Evolutionary conservation across 2,888 invertebrate species (phyloP).

Genomic region (Drosophila melanosoma): DNA sequence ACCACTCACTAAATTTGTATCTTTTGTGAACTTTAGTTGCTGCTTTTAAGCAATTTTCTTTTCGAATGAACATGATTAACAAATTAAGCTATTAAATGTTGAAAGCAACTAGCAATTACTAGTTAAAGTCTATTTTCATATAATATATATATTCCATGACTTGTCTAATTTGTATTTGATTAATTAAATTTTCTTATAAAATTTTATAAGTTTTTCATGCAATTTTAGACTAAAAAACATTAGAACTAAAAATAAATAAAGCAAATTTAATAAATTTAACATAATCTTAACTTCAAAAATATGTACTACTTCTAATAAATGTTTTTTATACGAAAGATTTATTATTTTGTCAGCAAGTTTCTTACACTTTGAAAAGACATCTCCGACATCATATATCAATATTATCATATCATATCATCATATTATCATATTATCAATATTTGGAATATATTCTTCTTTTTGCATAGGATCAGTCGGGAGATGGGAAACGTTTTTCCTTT

Average conservation of each 20-base stretch:
- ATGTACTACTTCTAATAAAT: rapidly evolving
- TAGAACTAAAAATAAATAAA: neutral
- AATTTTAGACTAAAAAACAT: neutral
- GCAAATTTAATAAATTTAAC: too few species aligned
- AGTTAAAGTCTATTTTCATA: neutral
- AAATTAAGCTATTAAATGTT: neutral
- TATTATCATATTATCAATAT: neutral
- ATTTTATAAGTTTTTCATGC: too few species aligned
- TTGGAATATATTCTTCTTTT: neutral
- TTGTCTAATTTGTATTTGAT: neutral
- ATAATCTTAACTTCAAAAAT: neutral
- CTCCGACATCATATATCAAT: too few species aligned
- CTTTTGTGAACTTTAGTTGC: neutral
- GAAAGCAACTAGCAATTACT: neutral
- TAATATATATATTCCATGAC: neutral
- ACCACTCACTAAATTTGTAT: neutral
- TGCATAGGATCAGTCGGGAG: neutral
- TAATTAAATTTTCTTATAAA: neutral
- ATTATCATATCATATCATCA: too few species aligned
- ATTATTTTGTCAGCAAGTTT: neutral
- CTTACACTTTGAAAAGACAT: neutral
- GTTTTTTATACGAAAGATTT: neutral
- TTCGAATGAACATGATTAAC: neutral
- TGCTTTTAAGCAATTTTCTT: neutral
- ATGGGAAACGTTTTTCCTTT: neutral